Base-by-base conservation (phyloP, 1,140 invertebrate species). In the Ostrea denselamellosa region DNA sequence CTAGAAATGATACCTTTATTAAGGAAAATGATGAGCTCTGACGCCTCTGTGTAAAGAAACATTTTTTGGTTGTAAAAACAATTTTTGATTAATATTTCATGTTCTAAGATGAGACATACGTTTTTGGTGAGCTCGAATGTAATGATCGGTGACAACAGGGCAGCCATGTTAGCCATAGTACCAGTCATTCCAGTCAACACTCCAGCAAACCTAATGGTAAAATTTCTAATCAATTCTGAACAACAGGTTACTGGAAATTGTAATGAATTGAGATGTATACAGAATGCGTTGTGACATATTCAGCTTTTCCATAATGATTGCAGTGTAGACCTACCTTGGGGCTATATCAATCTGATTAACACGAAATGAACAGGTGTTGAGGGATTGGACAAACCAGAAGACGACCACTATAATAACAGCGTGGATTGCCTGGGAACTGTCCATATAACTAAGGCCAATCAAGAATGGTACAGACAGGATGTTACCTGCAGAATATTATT, bases 291-390 rank as follows among this genome's bases (percentile, higher is more conserved):
- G 34, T 44, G 34, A 44, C 34, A 44, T 44, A 1, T 5, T 5
- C 1, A 44, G 1, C 5, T 44, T 2, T 44, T 44, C 34, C 34
- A 44, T 1, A 44, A 44, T 5, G 12, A 19, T 53, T 3, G 58
- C 28, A 12, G 9, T 56, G 54, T 17, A n/a, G 14, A 53, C 93
- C 56, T 93, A 94, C 90, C 97, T 96, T 28, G 97, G 97, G 9
- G 97, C 97, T 89, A 98, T 97, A 93, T 98, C 97, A 91, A 98
- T 93, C 92, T 97, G 97, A 95, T 98, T 98, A 8, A 98, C 97
- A 92, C 97, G 97, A 93, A 90, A 98, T 81, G 97, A 97, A 9
- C 97, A 97, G 96, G 97, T 97, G 12, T 97, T 97, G 92, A 98
- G 97, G 0, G 97, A 97, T 22, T 97, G 97, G 22, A 98, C n/a